Evolutionary conservation across 2,797 vertebrate species (phyloP).

Genomic region (Hemibagrus guttatus): DNA sequence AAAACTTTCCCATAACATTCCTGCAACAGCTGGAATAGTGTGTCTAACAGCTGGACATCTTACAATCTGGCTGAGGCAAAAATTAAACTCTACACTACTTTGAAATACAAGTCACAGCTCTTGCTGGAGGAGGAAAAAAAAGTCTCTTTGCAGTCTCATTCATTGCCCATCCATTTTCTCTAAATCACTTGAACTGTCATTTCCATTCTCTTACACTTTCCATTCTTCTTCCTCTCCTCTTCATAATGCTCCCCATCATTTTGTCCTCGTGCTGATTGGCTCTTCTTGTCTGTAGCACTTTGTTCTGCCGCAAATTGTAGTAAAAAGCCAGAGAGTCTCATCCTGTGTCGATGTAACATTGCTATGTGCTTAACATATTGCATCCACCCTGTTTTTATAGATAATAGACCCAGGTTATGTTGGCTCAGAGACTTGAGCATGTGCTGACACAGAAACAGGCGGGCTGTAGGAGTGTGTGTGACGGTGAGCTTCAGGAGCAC

Average conservation of each 20-base stretch:
- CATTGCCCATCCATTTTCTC: neutral
- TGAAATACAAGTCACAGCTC: neutral
- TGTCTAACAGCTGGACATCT: neutral
- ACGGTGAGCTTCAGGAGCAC: neutral
- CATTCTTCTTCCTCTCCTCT: neutral
- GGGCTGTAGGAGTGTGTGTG: slow-evolving; percentile 26
- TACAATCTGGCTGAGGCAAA: neutral
- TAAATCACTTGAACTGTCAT: slow-evolving; percentile 12
- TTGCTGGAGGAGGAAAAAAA: neutral
- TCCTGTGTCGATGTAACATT: neutral
- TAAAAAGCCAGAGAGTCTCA: neutral
- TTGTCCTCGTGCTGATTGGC: neutral
- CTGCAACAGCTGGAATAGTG: neutral
- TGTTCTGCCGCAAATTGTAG: neutral
- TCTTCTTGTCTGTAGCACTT: slow-evolving; percentile 6
- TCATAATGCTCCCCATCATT: slow-evolving; percentile 7
- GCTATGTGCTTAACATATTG: slow-evolving; percentile 19
- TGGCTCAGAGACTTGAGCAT: slow-evolving; percentile 17
- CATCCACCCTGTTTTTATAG: slow-evolving; percentile 12
- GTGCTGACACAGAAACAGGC: neutral
- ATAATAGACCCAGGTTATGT: slow-evolving; percentile 22
- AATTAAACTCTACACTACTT: too few species aligned
- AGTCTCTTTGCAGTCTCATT: neutral
- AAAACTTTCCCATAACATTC: neutral
- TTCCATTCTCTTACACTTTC: neutral